Evolutionary conservation across 2,797 vertebrate species (phyloP).

Genomic region (Acridotheres tristis): DNA sequence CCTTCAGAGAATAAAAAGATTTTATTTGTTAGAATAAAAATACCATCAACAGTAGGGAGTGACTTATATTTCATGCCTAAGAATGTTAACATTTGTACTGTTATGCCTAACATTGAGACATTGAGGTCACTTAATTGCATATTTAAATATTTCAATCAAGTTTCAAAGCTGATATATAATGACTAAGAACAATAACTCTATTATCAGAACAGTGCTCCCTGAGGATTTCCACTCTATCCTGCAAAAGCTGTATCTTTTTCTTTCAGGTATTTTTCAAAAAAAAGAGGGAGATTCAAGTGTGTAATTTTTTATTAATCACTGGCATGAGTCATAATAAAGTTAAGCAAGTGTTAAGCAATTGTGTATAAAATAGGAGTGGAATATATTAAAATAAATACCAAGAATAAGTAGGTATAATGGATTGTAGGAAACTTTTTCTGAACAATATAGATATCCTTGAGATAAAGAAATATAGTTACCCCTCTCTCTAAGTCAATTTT

Average conservation of each 20-base stretch:
- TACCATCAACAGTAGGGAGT: not conserved
- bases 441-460: not conserved
- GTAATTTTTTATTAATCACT: not conserved
- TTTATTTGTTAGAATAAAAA: not conserved
- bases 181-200: not conserved
- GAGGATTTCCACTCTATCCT: not conserved
- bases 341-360: not conserved
- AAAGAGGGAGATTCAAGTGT: not conserved
- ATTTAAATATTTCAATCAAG: not conserved
- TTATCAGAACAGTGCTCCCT: not conserved
- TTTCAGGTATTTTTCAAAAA: not conserved
- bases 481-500: fast-evolving
- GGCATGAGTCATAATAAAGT: not conserved
- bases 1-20: slow-evolving; percentile 75
- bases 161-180: not conserved
- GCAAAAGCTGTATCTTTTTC: not conserved
- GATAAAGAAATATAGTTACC: not conserved
- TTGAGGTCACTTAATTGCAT: not conserved
- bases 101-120: not conserved
- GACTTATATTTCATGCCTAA: not conserved
- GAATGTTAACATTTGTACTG: not conserved
- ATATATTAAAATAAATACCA: not conserved
- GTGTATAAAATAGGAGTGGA: not conserved
- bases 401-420: not conserved
- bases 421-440: not conserved